Base-by-base conservation (phyloP, 1,140 invertebrate species). In the Drosophila ficusphila region DNA sequence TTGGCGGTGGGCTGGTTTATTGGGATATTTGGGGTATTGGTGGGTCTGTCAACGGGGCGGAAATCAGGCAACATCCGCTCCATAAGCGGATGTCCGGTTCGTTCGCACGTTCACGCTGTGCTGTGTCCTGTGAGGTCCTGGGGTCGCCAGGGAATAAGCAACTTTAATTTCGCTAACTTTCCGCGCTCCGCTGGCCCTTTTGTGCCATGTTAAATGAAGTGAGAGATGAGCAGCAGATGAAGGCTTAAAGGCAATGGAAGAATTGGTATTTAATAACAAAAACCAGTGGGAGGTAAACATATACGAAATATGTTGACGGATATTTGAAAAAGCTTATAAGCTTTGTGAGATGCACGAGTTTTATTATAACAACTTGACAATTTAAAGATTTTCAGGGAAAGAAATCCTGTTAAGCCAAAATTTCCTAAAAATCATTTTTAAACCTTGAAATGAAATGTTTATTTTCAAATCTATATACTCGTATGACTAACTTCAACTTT, bases 31-130 rank as follows among this genome's bases (percentile, higher is more conserved):
- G 57, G 41, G n/a, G n/a, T 65, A 42, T 65, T 52, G 71, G 70
- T 27, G 19, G 34, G 18, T 23, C 78, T 73, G 78, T 81, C 77
- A 81, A 57, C 67, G 69, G 60, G 72, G 67, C 82, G 81, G 81
- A 85, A 79, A 86, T 86, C 81, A 86, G 81, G 76, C 81, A 76
- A 85, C 76, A 64, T 85, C 81, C 81, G 81, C 48, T 86, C 62
- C 81, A 85, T 86, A 79, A 85, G 41, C 81, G 81, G 81, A 85
- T 76, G 33, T 85, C 81, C 81, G 81, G 81, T 76, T 73, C 61
- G 79, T 85, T 85, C 81, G 76, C 81, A 85, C 81, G 81, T 85
- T 86, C 81, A 86, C 72, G 76, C 81, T 76, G 67, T 65, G 47
- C 52, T 57, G 48, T 49, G 44, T 51, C 21, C n/a, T n/a, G n/a